Evolutionary conservation across 2,113 vertebrate genomes (phyloP), one percentile per base, ranked within the genome.

Genomic region (Heterotis niloticus): DNA sequence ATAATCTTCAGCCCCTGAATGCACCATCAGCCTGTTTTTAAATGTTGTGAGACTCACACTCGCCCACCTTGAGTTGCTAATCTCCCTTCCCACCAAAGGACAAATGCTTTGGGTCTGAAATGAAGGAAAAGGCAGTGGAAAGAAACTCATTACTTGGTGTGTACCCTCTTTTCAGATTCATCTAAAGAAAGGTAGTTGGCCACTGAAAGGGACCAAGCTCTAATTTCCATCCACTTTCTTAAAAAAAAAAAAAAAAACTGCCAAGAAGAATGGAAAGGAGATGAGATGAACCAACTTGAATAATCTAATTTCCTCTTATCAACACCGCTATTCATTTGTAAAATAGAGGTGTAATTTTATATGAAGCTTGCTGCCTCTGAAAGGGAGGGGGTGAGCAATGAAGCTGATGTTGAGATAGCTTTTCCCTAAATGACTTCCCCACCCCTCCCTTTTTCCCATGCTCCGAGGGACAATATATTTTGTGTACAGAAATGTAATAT

Each of bases 251-350:
- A 62, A 5, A 54, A 72, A 71, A 71, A 54, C 44, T 72, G 70
- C 34, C 2, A 44, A 44, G 34, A 44, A 44, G 34, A 44, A 44
- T 44, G 34, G 34, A 2, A 44, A 56, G 56, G 64, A 56, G 16
- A 67, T 70, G 44, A 62, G 26, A 78, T 67, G 67, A 82, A 65
- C 54, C 54, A 52, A 76, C 75, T 78, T 52, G 54, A 83, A 77
- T 83, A 78, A 81, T 83, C 64, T 64, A 72, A 83, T 72, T 78
- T 80, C 54, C 77, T 79, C 64, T 83, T 84, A 84, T 81, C 81
- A 84, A 80, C 81, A 81, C 12, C 64, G 79, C 75, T 82, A 72
- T 80, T 57, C 78, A 75, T 80, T 72, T 78, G 75, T 60, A 72
- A 67, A 68, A 75, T 79, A 73, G 56, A 74, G 51, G 74, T 62